Base-by-base conservation (phyloP, 2,888 invertebrate species). In the Stenurella melanura region DNA sequence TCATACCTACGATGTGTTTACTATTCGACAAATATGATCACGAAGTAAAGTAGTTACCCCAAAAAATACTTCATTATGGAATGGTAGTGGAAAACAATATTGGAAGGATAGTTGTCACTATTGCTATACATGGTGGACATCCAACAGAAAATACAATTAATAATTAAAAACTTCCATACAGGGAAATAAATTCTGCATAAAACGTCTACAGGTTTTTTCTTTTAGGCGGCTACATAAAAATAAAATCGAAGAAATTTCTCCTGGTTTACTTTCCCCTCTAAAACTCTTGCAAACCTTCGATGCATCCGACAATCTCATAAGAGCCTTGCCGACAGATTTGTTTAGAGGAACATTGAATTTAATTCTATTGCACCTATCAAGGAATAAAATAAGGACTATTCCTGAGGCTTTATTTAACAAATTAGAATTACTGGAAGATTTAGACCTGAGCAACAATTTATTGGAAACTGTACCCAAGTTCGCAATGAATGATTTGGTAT, bases 391-490 rank as follows among this genome's bases (percentile, higher is more conserved):
- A 17, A 89, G 90, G 69, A 90, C 91, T 21, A 88, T 94, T 64
- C 93, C 93, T 0, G 91, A 91, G 26, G 91, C 90, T 21, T 87
- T 93, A 26, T 93, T 95, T 75, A 86, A 90, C 0, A 92, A 92
- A 5, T 89, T 94, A 30, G 88, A 89, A 10, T 90, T 91, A 2
- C 87, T 96, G 18, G 92, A 93, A 83, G 93, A 94, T 85, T 89
- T 96, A 75, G 95, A 95, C 89, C 88, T 95, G 19, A 93, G 93
- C 4, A 92, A 92, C 76, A 96, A 96, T 88, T 90, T 91, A 84
- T 90, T 96, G 80, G 91, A 91, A 69, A 89, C 88, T 17, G 89
- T 95, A 63, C 91, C 92, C 76, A 91, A 91, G 60, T 90, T 90
- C 68, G 90, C 93, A 0, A 93, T 95, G 83, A 84, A 86, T 7